Conservation (phyloP, 2,113 vertebrate genomes). For the Osmerus mordax region DNA sequence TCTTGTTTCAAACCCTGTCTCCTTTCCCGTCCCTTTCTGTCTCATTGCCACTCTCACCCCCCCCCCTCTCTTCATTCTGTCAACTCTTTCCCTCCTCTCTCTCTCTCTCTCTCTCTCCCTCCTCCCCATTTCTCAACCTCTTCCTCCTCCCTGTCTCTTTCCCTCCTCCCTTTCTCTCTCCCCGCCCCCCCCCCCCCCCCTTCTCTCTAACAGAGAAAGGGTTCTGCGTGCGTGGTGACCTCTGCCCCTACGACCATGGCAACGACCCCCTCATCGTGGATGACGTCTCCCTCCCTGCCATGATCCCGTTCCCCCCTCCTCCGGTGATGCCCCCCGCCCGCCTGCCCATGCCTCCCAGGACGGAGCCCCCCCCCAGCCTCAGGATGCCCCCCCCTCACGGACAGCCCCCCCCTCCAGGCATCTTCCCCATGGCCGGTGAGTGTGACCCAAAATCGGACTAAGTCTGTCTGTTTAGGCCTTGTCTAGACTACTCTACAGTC, state of each 20-base stretch:
- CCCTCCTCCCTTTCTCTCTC: neutral
- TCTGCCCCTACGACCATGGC: slow-evolving; percentile 94
- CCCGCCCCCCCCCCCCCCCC: neutral
- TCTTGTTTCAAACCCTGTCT: neutral
- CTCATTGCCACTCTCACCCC: neutral
- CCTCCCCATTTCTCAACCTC: neutral
- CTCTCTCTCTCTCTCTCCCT: neutral
- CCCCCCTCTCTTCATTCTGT: neutral
- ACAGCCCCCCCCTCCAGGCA: slow-evolving; percentile 83
- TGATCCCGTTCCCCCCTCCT: slow-evolving; percentile 93
- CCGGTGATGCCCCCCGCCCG: slow-evolving; percentile 79
- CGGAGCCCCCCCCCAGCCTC: slow-evolving; percentile 71
- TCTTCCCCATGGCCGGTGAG: slow-evolving; percentile 89
- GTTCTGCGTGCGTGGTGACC: slow-evolving; percentile 94
- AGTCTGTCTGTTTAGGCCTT: too few species aligned
- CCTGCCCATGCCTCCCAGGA: slow-evolving; percentile 78
- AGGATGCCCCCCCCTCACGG: slow-evolving; percentile 79
- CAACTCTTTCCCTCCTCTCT: neutral
- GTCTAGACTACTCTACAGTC: too few species aligned
- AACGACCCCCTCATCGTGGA: slow-evolving; percentile 92
- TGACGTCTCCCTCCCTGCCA: slow-evolving; percentile 89
- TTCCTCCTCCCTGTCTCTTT: neutral
- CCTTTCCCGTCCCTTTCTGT: neutral
- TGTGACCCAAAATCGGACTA: neutral
- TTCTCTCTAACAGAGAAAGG: slow-evolving; percentile 83